These are phyloP conservation scores for Chydorus sphaericus DNA, from an alignment of 2,888 invertebrate genomes.

Conservation along the genomic window DNA sequence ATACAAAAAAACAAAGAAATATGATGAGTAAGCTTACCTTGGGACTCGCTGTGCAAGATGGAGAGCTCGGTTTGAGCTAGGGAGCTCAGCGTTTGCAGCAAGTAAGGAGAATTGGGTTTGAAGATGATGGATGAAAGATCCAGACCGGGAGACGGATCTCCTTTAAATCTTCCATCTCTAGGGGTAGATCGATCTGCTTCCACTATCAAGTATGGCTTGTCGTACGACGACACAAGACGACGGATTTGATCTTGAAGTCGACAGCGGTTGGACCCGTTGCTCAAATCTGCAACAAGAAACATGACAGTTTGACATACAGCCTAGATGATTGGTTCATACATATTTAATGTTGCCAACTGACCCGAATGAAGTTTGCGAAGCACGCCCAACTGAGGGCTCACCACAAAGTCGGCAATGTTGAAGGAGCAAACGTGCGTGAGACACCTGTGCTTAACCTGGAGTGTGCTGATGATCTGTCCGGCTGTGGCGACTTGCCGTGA, in stretches of 20 bases:
- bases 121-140: slow-evolving; percentile 1
- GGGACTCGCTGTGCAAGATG: slow-evolving; percentile 7
- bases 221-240: slow-evolving; percentile 1
- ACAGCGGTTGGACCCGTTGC: slow-evolving; percentile 4
- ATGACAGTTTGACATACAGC: not conserved
- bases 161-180: not conserved
- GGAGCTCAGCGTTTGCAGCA: slow-evolving; percentile 3
- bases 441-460: not conserved
- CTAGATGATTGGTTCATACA: not conserved
- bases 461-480: not conserved
- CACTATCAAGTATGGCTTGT: slow-evolving; percentile 10
- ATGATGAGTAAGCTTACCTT: slow-evolving; percentile 4
- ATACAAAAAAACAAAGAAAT: too few relatives aligned
- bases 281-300: too few relatives aligned
- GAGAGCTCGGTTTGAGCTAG: slow-evolving; percentile 12
- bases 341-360: not conserved
- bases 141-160: not conserved
- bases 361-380: slow-evolving; percentile 12
- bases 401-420: slow-evolving; percentile 3
- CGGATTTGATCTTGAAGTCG: slow-evolving; percentile 6
- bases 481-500: not conserved
- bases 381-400: slow-evolving; percentile 11
- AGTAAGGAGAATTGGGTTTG: slow-evolving; percentile 11
- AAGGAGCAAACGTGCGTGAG: not conserved
- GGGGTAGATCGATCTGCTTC: slow-evolving; percentile 6